Percentiles rank a stretch among this genome's conserved stretches.
These are phyloP conservation scores for Amphiprion ocellaris DNA, from an alignment of 2,113 vertebrate species.

Conservation along the genomic window DNA sequence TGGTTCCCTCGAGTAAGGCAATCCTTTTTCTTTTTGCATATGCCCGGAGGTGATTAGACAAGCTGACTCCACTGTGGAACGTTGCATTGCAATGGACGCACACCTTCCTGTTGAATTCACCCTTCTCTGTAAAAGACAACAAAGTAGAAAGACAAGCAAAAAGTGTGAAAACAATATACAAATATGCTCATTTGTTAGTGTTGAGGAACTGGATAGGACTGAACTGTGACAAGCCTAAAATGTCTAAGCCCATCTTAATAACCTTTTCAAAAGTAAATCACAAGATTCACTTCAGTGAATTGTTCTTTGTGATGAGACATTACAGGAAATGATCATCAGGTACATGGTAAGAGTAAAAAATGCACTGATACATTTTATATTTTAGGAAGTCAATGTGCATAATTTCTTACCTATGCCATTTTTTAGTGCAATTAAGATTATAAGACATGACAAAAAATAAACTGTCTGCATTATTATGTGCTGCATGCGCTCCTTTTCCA, in stretches of 20 bases:
- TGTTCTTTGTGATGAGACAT: too few species aligned
- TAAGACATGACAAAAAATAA: not conserved
- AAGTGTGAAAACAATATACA: not conserved
- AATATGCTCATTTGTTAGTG: too few species aligned
- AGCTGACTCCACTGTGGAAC: slow-evolving; percentile 96
- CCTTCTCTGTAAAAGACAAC: slow-evolving; percentile 87
- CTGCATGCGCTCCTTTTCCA: not conserved
- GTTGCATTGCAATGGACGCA: slow-evolving; percentile 95
- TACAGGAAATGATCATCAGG: too few species aligned
- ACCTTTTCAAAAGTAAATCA: too few species aligned
- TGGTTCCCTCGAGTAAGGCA: slow-evolving; percentile 92
- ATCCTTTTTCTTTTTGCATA: slow-evolving; percentile 94
- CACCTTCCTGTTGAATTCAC: slow-evolving; percentile 86
- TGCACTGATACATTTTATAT: too few species aligned
- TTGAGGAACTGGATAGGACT: not conserved
- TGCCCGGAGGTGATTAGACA: slow-evolving; percentile 95
- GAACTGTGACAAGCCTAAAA: too few species aligned
- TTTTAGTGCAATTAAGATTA: not conserved
- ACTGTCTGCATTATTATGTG: not conserved
- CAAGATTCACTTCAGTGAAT: too few species aligned
- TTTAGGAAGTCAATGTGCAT: too few species aligned
- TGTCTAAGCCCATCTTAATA: too few species aligned
- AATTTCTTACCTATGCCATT: too few species aligned
- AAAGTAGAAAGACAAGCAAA: slow-evolving; percentile 47
- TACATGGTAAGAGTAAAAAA: too few species aligned